Evolutionary conservation across 2,888 invertebrate genomes (phyloP).

Genomic region (Liposcelis brunnea): DNA sequence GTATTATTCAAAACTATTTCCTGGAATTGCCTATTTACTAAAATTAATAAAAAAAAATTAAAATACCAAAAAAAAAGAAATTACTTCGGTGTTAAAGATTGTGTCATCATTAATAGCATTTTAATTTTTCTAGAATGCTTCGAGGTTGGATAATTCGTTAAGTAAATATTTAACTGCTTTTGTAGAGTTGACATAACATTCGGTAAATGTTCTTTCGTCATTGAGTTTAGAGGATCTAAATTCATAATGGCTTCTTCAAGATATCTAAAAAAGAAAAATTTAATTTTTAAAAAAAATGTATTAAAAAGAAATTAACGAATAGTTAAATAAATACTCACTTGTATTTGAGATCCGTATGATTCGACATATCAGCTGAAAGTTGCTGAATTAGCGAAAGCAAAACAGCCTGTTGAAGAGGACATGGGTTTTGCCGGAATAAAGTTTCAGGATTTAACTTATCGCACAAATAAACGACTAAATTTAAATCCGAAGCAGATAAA

Average conservation of each 20-base stretch:
- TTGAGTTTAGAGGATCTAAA: constrained; percentile 55
- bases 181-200: constrained; percentile 57
- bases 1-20: no score
- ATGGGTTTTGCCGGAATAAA: constrained; percentile 46
- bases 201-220: constrained; percentile 69
- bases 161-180: constrained; percentile 53
- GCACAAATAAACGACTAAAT: constrained; percentile 71
- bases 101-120: constrained; percentile 49
- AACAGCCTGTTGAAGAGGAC: constrained; percentile 71
- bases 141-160: constrained; percentile 45
- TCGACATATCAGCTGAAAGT: constrained; percentile 71
- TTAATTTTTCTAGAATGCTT: constrained; percentile 44
- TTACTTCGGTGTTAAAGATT: neutral
- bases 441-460: constrained; percentile 62
- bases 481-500: constrained; percentile 70
- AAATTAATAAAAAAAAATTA: no score
- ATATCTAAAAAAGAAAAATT: constrained; percentile 40
- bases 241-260: constrained; percentile 73
- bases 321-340: constrained; percentile 44
- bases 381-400: constrained; percentile 88
- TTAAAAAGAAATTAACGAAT: constrained; percentile 10
- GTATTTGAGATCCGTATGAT: constrained; percentile 66
- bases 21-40: no score
- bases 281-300: neutral
- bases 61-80: no score